Conservation (phyloP, 1,140 invertebrate genomes). For the Chrysoperla carnea region DNA sequence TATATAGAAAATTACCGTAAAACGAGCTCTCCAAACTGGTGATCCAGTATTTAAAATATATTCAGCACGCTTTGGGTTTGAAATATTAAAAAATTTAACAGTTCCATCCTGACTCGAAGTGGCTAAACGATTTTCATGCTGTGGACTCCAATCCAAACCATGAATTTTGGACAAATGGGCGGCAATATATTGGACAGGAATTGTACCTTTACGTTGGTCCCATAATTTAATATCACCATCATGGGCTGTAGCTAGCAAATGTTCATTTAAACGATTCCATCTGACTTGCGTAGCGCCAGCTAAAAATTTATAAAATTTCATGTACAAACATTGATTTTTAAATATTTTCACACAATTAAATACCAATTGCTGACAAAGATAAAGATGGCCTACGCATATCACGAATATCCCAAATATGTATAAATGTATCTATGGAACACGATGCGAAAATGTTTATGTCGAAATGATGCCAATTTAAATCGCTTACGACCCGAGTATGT, state of each 20-base stretch:
- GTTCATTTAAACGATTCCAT: slow-evolving; percentile 72
- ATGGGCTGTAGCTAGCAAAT: slow-evolving; percentile 82
- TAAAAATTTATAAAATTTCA: slow-evolving; percentile 17
- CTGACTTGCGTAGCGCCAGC: slow-evolving; percentile 86
- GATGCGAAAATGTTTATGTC: slow-evolving; percentile 80
- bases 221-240: slow-evolving; percentile 90
- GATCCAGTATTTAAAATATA: slow-evolving; percentile 66
- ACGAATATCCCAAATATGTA: slow-evolving; percentile 83
- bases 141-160: slow-evolving; percentile 84
- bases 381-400: slow-evolving; percentile 63
- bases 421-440: slow-evolving; percentile 86
- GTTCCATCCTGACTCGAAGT: slow-evolving; percentile 88
- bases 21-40: slow-evolving; percentile 86
- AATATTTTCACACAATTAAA: slow-evolving; percentile 7
- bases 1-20: slow-evolving; percentile 43
- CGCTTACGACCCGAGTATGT: slow-evolving; percentile 78
- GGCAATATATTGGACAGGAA: slow-evolving; percentile 80
- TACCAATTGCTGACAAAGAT: slow-evolving; percentile 64
- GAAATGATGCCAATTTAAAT: slow-evolving; percentile 83
- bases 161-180: slow-evolving; percentile 87
- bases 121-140: slow-evolving; percentile 68
- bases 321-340: background rate
- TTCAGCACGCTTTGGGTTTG: slow-evolving; percentile 62
- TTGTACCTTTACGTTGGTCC: slow-evolving; percentile 78
- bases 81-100: slow-evolving; percentile 88